These are phyloP conservation scores for Dromius quadrimaculatus DNA, from an alignment of 2,888 invertebrate species.

Conservation along the genomic window DNA sequence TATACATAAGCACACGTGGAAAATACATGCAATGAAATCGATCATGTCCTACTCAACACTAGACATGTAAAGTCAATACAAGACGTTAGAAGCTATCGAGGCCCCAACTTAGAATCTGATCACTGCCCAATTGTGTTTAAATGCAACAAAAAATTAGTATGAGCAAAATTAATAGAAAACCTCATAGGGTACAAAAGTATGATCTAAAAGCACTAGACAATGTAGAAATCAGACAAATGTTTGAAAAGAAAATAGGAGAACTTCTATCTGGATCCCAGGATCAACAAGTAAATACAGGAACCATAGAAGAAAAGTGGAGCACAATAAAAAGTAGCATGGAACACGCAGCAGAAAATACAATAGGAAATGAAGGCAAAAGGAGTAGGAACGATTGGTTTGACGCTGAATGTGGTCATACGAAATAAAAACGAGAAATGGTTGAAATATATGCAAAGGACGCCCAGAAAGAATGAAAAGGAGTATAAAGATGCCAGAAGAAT, in stretches of 20 bases:
- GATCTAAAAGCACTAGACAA: neutral
- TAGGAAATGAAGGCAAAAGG: neutral
- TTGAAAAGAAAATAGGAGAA: neutral
- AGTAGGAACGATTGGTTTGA: slow-evolving; percentile 1
- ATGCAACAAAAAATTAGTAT: neutral
- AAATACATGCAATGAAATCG: slow-evolving; percentile 34
- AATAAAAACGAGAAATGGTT: neutral
- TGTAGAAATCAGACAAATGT: neutral
- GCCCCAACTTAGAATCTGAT: slow-evolving; percentile 44
- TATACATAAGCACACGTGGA: slow-evolving; percentile 32
- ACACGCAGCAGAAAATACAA: neutral
- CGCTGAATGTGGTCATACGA: neutral
- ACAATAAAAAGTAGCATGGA: neutral
- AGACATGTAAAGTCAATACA: slow-evolving; percentile 16
- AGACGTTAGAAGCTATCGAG: slow-evolving; percentile 38
- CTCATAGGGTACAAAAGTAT: neutral
- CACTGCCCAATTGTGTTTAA: slow-evolving; percentile 25
- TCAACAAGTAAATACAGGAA: neutral
- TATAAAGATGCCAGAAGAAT: slow-evolving; percentile 7
- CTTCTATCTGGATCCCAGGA: neutral
- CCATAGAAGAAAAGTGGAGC: neutral
- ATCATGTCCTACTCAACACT: slow-evolving; percentile 40
- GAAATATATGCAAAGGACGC: slow-evolving; percentile 4
- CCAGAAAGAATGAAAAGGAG: neutral
- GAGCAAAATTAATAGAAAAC: neutral